A percentile compares a stretch with the other conserved stretches of the same genome.
phyloP scores from a whole-genome alignment of 2,113 vertebrate genomes.

The Eretmochelys imbricata region DNA sequence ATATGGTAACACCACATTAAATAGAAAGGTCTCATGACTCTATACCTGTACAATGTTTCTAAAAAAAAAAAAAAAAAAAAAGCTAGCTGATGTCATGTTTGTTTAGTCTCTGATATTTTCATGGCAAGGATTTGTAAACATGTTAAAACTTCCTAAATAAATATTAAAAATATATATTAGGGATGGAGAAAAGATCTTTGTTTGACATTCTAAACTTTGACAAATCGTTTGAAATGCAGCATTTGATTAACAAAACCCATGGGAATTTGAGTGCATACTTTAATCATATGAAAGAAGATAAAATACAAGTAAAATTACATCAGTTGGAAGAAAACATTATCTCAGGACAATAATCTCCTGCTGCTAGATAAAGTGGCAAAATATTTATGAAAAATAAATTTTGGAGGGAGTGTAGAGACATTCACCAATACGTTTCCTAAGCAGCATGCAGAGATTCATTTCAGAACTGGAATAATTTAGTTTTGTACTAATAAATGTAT shows the following conservation, averaged over 20 bases:
- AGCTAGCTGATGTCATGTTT: neutral
- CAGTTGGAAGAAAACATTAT: neutral
- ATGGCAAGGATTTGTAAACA: too few relatives aligned
- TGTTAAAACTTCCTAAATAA: too few relatives aligned
- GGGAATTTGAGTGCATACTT: neutral
- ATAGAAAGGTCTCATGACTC: neutral
- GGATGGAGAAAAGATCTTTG: neutral
- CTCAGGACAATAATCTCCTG: neutral
- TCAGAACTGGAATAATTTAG: neutral
- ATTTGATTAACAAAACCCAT: neutral
- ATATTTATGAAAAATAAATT: neutral
- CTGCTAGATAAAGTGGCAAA: neutral
- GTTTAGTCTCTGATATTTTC: neutral
- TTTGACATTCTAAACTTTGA: neutral
- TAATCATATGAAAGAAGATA: neutral
- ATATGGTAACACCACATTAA: neutral
- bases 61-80: neutral
- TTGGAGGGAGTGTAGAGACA: neutral
- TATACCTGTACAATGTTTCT: neutral
- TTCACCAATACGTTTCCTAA: neutral
- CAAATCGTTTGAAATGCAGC: neutral
- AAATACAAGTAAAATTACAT: neutral
- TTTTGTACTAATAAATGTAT: neutral
- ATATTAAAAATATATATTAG: neutral
- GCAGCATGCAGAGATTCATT: slow-evolving; percentile 24